Percentiles rank a stretch among this genome's conserved stretches.
phyloP scores from a whole-genome alignment of 2,888 invertebrate genomes.

The Polylopha cassiicola region DNA sequence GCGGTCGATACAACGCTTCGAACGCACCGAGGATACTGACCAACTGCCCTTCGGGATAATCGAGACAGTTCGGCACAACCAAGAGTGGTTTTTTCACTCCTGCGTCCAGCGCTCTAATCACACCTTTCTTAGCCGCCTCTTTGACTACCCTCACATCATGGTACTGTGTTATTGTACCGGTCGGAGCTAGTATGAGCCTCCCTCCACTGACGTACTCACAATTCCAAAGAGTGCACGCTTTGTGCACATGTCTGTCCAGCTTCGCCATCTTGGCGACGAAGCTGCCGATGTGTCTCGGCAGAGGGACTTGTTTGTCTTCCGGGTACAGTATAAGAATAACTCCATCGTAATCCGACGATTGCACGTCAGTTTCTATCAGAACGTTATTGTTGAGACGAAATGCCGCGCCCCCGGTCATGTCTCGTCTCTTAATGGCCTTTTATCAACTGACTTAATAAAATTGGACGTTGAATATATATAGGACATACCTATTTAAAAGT shows the following conservation, averaged over 20 bases:
- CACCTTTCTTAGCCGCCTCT: slow-evolving; percentile 87
- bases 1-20: slow-evolving; percentile 90
- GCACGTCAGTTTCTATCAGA: slow-evolving; percentile 63
- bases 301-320: slow-evolving; percentile 57
- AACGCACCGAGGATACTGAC: slow-evolving; percentile 91
- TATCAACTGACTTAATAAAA: slow-evolving; percentile 13
- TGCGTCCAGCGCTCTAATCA: slow-evolving; percentile 87
- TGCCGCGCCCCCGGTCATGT: slow-evolving; percentile 18
- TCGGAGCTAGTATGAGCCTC: slow-evolving; percentile 84
- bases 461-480: no score
- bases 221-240: slow-evolving; percentile 78
- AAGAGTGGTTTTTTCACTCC: slow-evolving; percentile 89
- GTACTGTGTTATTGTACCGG: slow-evolving; percentile 83
- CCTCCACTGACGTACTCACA: slow-evolving; percentile 79
- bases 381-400: slow-evolving; percentile 61
- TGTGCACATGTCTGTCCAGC: slow-evolving; percentile 57
- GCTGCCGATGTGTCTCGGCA: slow-evolving; percentile 60
- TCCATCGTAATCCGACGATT: slow-evolving; percentile 78
- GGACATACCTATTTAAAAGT: no score
- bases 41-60: slow-evolving; percentile 85
- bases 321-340: slow-evolving; percentile 78
- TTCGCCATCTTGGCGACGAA: slow-evolving; percentile 48
- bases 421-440: neutral
- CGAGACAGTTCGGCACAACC: slow-evolving; percentile 80
- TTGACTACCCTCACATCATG: slow-evolving; percentile 61